These are phyloP conservation scores for Triops cancriformis DNA, from an alignment of 1,140 invertebrate genomes.

Conservation along the genomic window DNA sequence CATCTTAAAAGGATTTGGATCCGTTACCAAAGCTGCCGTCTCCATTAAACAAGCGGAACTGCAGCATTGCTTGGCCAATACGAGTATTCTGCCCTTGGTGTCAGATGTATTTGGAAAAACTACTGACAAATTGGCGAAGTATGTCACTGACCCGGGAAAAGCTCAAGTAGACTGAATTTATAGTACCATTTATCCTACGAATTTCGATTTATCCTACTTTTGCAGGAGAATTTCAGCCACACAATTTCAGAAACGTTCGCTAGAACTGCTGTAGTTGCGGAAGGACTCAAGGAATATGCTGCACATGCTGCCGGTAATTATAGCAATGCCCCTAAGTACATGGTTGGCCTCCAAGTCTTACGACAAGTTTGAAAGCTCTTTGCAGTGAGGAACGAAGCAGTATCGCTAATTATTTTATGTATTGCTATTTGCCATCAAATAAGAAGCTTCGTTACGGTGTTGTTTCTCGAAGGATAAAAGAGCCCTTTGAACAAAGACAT, in stretches of 20 bases:
- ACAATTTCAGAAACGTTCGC: slow-evolving; percentile 4
- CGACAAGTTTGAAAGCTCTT: no score
- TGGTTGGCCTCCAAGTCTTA: no score
- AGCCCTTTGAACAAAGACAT: no score
- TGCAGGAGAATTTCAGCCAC: slow-evolving; percentile 18
- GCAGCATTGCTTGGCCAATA: not conserved
- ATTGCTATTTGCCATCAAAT: no score
- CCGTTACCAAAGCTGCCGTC: slow-evolving; percentile 19
- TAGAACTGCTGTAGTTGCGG: slow-evolving; percentile 11
- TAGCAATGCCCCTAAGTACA: not conserved
- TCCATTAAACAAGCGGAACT: slow-evolving; percentile 23
- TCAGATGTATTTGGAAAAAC: not conserved
- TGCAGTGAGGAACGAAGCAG: no score
- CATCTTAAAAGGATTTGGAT: slow-evolving; percentile 23
- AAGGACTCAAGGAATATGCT: not conserved
- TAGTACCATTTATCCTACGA: not conserved
- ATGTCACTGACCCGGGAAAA: slow-evolving; percentile 22
- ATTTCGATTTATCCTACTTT: not conserved
- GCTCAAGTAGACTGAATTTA: slow-evolving; percentile 14
- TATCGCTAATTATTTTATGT: no score
- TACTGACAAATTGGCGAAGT: not conserved
- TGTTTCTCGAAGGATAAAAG: no score
- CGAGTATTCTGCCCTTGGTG: not conserved
- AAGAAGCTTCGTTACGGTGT: no score
- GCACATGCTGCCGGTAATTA: not conserved